Evolutionary conservation across 2,888 invertebrate species (phyloP), one percentile per base, ranked within the genome.

Genomic region (Omphaloscelis lunosa): DNA sequence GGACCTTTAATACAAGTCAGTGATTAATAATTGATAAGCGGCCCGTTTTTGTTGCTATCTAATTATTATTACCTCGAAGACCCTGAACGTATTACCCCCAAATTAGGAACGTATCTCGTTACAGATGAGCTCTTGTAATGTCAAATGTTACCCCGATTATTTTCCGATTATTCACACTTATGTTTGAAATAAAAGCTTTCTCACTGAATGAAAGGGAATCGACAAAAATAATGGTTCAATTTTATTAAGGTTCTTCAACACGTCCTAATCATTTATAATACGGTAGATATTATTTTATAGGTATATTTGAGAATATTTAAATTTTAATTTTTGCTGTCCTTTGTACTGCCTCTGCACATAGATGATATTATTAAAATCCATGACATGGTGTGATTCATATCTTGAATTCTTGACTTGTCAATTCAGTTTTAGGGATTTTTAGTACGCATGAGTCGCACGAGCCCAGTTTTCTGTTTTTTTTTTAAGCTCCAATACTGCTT

Each of bases 31-130:
- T 72, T 72, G 27, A 66, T 68, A 20, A 59, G 29, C 17, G 29
- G 17, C 20, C 12, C 23, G 29, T 66, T 69, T 69, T 39, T 67
- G 59, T 63, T 69, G 58, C 15, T 27, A 58, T 61, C 76, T 76
- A 68, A 79, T 78, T 63, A 76, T 72, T 72, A 72, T 77, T 41
- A 72, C 51, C 12, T 62, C 20, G 29, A 51, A 3, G 51, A 23
- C 9, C 8, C 23, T 51, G 23, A 51, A 58, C 7, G 39, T 48
- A 62, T 62, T 58, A 77, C 62, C 59, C 41, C 63, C 61, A 73
- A 45, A 34, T 68, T 62, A 56, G 39, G n/a, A 27, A 41, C 65
- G 29, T 68, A 61, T 59, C 45, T 66, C 45, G 29, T 70, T 72
- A 72, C 65, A 58, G 48, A 70, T 82, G 11, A 41, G 48, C 59